phyloP scores from a whole-genome alignment of 2,888 invertebrate species.

The Melinopterus prodromus region DNA sequence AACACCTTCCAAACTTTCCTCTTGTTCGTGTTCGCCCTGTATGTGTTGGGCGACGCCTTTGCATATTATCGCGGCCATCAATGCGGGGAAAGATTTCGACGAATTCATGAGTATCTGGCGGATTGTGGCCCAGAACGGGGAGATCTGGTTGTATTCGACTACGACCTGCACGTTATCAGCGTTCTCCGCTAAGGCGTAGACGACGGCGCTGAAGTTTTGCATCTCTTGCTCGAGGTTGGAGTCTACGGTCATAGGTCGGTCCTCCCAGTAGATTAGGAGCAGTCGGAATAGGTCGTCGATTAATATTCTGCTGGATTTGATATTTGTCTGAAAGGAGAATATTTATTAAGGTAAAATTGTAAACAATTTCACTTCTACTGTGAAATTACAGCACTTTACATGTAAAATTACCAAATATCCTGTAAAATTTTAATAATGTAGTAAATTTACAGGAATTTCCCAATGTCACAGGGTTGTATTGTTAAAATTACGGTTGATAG shows the following conservation, averaged over 20 bases:
- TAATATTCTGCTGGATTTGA: conserved; percentile 61
- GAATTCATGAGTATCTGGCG: conserved; percentile 77
- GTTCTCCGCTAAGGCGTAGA: conserved; percentile 72
- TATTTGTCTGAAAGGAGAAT: conserved; percentile 44
- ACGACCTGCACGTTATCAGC: conserved; percentile 67
- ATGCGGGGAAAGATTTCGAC: conserved; percentile 77
- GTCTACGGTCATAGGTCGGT: conserved; percentile 64
- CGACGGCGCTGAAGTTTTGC: conserved; percentile 71
- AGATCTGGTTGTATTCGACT: conserved; percentile 74
- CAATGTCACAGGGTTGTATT: too few relatives aligned
- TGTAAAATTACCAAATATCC: too few relatives aligned
- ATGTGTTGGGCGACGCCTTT: conserved; percentile 73
- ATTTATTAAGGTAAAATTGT: not conserved
- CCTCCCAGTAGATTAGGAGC: conserved; percentile 76
- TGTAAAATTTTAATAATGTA: too few relatives aligned
- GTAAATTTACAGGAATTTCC: too few relatives aligned
- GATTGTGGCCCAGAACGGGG: conserved; percentile 84
- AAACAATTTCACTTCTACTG: not conserved
- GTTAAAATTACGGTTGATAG: too few relatives aligned
- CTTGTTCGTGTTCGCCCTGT: conserved; percentile 58
- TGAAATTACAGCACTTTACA: too few relatives aligned
- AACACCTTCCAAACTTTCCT: conserved; percentile 57
- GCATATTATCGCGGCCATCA: conserved; percentile 85
- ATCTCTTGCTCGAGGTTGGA: conserved; percentile 67
- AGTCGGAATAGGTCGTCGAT: conserved; percentile 75